Evolutionary conservation across 2,888 invertebrate genomes (phyloP).

Genomic region (Cephus runcator): DNA sequence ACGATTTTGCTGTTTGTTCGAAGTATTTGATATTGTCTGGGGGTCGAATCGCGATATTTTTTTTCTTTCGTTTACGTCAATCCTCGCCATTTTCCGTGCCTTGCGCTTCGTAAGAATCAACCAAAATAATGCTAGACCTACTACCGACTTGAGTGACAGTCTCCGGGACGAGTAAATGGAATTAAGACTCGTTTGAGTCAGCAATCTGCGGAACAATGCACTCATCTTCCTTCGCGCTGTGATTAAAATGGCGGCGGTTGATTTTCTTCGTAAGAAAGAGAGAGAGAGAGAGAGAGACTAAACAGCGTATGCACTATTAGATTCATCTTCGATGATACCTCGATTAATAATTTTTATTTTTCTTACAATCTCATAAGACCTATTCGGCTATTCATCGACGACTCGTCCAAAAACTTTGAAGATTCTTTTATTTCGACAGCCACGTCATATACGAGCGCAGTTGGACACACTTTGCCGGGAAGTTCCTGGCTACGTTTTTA

Average conservation of each 20-base stretch:
- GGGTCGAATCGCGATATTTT: neutral
- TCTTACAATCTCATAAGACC: neutral
- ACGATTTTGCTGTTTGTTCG: neutral
- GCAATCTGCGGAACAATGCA: neutral
- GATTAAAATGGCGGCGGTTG: neutral
- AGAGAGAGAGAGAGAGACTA: neutral
- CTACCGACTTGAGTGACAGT: neutral
- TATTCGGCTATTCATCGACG: neutral
- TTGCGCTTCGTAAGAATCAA: neutral
- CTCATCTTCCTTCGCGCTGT: neutral
- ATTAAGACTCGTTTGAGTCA: neutral
- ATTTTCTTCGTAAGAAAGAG: neutral
- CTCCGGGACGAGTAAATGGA: neutral
- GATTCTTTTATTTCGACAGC: slow-evolving; percentile 2
- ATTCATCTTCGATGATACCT: neutral
- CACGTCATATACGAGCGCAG: neutral
- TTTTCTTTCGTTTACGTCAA: neutral
- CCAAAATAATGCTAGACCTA: neutral
- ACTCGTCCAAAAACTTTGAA: neutral
- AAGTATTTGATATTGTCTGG: neutral
- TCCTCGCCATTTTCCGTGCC: neutral
- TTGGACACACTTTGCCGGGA: neutral
- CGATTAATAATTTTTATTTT: neutral
- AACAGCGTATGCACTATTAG: neutral
- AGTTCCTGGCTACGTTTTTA: neutral